A percentile compares a stretch with the other conserved stretches of the same genome.
Conservation (phyloP, 2,113 vertebrate species). For the Pimephales promelas region DNA sequence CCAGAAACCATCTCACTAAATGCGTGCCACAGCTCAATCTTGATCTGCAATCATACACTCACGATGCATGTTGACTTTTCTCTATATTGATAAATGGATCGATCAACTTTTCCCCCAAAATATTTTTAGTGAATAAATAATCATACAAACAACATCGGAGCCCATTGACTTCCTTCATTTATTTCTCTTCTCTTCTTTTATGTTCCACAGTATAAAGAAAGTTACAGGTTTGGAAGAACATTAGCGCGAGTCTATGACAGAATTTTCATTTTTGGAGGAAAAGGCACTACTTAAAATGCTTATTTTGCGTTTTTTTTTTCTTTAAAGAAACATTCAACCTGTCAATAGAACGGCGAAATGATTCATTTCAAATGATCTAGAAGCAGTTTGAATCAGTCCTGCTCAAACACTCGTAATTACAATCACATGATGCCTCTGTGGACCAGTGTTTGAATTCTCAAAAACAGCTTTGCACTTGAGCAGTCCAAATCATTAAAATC, state of each 20-base stretch:
- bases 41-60: neutral
- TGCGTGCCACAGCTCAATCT: neutral
- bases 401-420: neutral
- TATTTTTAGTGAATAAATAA: neutral
- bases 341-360: too few relatives aligned
- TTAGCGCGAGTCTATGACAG: neutral
- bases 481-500: neutral
- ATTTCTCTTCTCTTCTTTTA: neutral
- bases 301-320: too few relatives aligned
- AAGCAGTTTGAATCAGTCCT: constrained; percentile 1
- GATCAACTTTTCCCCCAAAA: neutral
- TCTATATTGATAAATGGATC: neutral
- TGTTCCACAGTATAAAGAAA: neutral
- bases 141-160: neutral
- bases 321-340: too few relatives aligned
- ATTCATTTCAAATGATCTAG: too few relatives aligned
- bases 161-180: neutral
- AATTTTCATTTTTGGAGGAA: neutral
- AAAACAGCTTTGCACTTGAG: neutral
- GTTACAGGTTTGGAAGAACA: neutral
- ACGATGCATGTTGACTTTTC: neutral
- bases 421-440: constrained; percentile 26
- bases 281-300: too few relatives aligned
- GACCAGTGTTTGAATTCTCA: neutral
- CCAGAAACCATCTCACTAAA: neutral